Percentiles rank a stretch among this genome's conserved stretches.
Evolutionary conservation across 1,140 invertebrate species (phyloP).

Genomic region (Globodera rostochiensis): DNA sequence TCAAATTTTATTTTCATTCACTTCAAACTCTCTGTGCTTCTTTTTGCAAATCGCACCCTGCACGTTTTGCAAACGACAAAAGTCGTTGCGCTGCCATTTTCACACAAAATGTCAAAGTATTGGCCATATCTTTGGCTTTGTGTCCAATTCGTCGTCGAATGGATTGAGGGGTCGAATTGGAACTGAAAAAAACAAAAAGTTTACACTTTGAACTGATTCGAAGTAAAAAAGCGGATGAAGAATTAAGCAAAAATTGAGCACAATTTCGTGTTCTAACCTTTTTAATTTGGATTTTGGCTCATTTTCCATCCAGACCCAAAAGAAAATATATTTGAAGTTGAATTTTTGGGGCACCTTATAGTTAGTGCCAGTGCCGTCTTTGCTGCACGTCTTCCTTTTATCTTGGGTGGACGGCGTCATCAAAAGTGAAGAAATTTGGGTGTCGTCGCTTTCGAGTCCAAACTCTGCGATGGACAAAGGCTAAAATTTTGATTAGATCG

Average conservation of each 20-base stretch:
- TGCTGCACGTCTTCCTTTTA: not conserved
- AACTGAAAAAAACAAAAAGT: not conserved
- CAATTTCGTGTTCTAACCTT: too few species aligned
- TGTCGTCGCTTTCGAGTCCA: not conserved
- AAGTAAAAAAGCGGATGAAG: too few species aligned
- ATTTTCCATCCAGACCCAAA: too few species aligned
- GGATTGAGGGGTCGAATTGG: not conserved
- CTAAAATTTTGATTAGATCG: not conserved
- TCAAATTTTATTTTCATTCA: not conserved
- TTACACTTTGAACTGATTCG: too few species aligned
- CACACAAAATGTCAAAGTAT: constrained; percentile 1
- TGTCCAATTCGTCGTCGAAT: not conserved
- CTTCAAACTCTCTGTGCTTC: not conserved
- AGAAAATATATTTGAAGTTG: too few species aligned
- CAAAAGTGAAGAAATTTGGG: not conserved
- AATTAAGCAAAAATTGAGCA: too few species aligned
- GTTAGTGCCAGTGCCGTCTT: not conserved
- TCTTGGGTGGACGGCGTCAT: not conserved
- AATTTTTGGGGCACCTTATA: too few species aligned
- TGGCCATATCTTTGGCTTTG: not conserved
- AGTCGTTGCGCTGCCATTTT: not conserved
- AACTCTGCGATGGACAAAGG: not conserved
- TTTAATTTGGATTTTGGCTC: too few species aligned
- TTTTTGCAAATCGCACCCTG: not conserved
- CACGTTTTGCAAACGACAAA: not conserved